A percentile compares a stretch with the other conserved stretches of the same genome.
These are phyloP conservation scores for Eudyptes chrysolophus DNA, from an alignment of 2,113 vertebrate genomes.

Conservation along the genomic window DNA sequence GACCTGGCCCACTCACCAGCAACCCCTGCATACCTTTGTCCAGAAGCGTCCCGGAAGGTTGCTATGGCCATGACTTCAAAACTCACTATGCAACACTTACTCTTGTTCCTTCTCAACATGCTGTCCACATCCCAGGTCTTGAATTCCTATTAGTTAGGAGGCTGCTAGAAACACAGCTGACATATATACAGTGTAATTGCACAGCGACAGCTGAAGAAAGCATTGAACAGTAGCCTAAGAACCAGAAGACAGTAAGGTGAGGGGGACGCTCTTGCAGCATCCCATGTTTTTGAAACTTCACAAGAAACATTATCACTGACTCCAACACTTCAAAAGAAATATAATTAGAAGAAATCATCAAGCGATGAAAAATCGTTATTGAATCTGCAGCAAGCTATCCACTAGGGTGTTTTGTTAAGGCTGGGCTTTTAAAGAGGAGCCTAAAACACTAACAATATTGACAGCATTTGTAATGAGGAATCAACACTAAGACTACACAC, in stretches of 20 bases:
- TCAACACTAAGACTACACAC: background rate
- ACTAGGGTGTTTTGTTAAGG: background rate
- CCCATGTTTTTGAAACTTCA: background rate
- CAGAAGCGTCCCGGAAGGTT: background rate
- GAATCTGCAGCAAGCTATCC: background rate
- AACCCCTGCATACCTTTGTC: background rate
- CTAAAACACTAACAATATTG: background rate
- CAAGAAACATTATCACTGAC: background rate
- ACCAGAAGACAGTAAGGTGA: background rate
- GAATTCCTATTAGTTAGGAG: background rate
- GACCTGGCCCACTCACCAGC: background rate
- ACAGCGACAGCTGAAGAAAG: background rate
- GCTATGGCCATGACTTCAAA: background rate
- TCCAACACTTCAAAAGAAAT: background rate
- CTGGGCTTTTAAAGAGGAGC: background rate
- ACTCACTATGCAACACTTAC: background rate
- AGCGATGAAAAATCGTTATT: background rate
- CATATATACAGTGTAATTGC: background rate
- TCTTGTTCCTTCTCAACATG: background rate
- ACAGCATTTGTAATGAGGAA: background rate
- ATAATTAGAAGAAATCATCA: conserved; percentile 26
- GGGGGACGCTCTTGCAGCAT: background rate
- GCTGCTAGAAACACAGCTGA: background rate
- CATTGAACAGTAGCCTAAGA: background rate
- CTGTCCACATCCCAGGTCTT: background rate